Base-by-base conservation (phyloP, 2,113 vertebrate species). In the Perca flavescens region DNA sequence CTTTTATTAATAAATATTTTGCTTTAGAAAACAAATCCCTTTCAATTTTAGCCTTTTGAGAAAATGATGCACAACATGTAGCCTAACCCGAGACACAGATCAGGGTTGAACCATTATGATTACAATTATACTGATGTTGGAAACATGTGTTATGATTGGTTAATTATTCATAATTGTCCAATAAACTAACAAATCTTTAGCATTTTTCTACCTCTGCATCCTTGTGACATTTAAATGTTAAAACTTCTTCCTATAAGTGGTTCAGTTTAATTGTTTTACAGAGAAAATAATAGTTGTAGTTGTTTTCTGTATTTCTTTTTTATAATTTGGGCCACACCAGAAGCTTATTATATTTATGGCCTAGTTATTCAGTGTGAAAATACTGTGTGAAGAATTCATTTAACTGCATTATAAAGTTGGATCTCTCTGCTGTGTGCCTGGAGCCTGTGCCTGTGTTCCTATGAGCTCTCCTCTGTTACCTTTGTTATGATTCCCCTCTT, bases 401-500 rank as follows among this genome's bases (percentile, higher is more conserved):
- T 74, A 65, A 77, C 71, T 43, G 85, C 62, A 83, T 88, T 84
- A 86, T 79, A 85, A 86, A 88, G 70, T 76, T 77, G 74, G 69
- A 77, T 83, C 50, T 80, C 53, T 78, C 15, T 46, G 49, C 87
- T 43, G 54, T 68, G 53, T 36, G 85, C 88, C 85, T 79, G 75
- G 61, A 86, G 86, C 85, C 61, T 79, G 49, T 86, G 25, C 25
- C 25, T 25, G 25, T 25, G 25, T 25, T 25, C 88, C 70, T 77
- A 19, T 22, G 77, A 89, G 89, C 80, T 36, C 74, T 73, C 50
- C 61, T 85, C 74, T 80, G 84, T 90, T 89, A 91, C 89, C 91
- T 92, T 88, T 89, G 90, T 88, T 89, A 82, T 86, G 88, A 91
- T 88, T 93, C 84, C 61, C 40, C 82, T 80, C 63, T 83, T 85